These are phyloP conservation scores for Bilobella aurantiaca DNA, from an alignment of 1,140 invertebrate genomes.

Conservation along the genomic window DNA sequence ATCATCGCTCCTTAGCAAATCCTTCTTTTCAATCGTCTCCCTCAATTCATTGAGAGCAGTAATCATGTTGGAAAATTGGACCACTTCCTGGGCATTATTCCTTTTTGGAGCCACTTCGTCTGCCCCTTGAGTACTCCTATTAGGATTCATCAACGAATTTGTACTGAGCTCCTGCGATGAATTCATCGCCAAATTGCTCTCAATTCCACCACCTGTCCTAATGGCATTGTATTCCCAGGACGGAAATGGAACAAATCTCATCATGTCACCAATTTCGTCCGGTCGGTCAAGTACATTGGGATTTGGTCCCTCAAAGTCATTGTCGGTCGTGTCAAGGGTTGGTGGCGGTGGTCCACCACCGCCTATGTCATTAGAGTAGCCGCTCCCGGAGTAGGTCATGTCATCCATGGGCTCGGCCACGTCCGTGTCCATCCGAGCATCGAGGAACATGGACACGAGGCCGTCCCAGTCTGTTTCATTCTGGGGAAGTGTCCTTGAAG, in stretches of 20 bases:
- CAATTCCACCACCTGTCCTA: neutral
- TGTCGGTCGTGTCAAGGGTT: neutral
- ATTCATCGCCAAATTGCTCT: neutral
- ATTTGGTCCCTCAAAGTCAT: neutral
- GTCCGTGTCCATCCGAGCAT: neutral
- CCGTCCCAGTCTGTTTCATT: conserved; percentile 2
- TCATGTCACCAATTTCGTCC: neutral
- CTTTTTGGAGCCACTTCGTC: neutral
- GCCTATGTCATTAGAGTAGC: neutral
- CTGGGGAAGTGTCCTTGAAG: neutral
- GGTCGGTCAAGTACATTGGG: neutral
- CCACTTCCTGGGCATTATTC: neutral
- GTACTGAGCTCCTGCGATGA: too few relatives aligned
- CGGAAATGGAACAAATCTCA: neutral
- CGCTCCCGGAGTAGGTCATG: neutral
- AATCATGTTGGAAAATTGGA: neutral
- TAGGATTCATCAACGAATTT: too few relatives aligned
- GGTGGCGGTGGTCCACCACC: neutral
- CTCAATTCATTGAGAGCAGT: neutral
- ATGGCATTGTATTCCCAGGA: neutral
- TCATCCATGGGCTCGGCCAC: neutral
- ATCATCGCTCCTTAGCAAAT: neutral
- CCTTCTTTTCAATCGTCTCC: neutral
- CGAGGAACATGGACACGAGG: neutral
- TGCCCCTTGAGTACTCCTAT: too few relatives aligned